These are phyloP conservation scores for Seira musarum DNA, from an alignment of 2,888 invertebrate genomes.

Conservation along the genomic window DNA sequence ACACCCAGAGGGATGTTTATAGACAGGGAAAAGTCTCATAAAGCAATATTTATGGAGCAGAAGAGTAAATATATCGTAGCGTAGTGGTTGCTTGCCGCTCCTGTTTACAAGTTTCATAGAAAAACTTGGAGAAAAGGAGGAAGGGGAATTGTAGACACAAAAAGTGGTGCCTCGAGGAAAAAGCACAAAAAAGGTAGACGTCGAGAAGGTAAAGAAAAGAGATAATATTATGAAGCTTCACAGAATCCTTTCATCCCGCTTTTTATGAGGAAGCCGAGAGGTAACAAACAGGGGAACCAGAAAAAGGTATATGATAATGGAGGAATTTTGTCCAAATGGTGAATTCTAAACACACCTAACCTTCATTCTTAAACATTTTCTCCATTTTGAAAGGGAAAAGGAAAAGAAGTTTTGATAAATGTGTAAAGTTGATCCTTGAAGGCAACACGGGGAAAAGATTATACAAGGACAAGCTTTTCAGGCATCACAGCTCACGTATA, in stretches of 20 bases:
- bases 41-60: constrained; percentile 39
- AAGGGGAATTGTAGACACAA: no score
- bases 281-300: no score
- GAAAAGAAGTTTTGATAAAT: constrained; percentile 68
- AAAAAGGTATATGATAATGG: no score
- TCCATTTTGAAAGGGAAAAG: constrained; percentile 30
- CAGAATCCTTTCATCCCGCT: constrained; percentile 17
- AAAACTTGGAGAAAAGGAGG: no score
- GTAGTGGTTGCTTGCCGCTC: no score
- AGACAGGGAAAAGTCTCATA: constrained; percentile 29
- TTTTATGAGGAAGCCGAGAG: constrained; percentile 43
- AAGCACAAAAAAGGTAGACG: constrained; percentile 50
- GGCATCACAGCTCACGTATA: constrained; percentile 9
- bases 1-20: no score
- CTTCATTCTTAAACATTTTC: no score
- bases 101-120: no score
- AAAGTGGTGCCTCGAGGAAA: constrained; percentile 50
- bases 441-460: constrained; percentile 64
- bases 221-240: constrained; percentile 44
- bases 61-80: no score
- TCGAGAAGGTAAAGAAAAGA: constrained; percentile 43
- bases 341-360: no score
- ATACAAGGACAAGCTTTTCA: constrained; percentile 33
- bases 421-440: constrained; percentile 70
- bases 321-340: no score